Evolutionary conservation across 1,140 invertebrate genomes (phyloP), one percentile per base, ranked within the genome.

Genomic region (Lethrus apterus): DNA sequence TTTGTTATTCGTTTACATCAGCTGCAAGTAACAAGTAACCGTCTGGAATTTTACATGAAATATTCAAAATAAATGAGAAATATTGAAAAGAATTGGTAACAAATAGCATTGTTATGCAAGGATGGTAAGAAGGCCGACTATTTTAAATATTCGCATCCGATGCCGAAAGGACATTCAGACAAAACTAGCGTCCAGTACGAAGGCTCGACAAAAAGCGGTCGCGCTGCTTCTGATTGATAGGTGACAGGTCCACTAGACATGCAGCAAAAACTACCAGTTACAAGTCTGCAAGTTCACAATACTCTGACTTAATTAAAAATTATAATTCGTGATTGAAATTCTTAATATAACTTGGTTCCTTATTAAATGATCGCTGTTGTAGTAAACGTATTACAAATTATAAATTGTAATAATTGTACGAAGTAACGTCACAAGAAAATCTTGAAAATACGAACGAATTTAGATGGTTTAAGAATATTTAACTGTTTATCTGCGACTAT

Each of bases 151-250:
- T 60, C 50, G 51, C 35, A 38, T 50, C 47, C 30, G 52, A 56
- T 52, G 50, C 53, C 53, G 51, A 54, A 56, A 56, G 54, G 41
- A 44, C 38, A 26, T 24, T 40, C 49, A 55, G 55, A 51, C 55
- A 48, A 52, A 55, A 58, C 58, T 58, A 58, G 54, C 56, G 58
- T 58, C 51, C 55, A 52, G 58, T 59, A 60, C 58, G 58, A 60
- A 58, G 56, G 50, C 51, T 60, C 59, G 58, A 60, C 58, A 60
- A 60, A 60, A 60, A 60, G 58, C 46, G 58, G 58, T 60, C 56
- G 57, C 58, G 58, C 58, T 58, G 55, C 56, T 53, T 57, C 52
- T 60, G 58, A 60, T 60, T 60, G 58, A 60, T 60, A 60, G 58
- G 58, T 60, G 58, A 60, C 58, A 60, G 58, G 46, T 51, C 48